These are phyloP conservation scores for Lycorma delicatula DNA, from an alignment of 1,140 invertebrate species.

Conservation along the genomic window DNA sequence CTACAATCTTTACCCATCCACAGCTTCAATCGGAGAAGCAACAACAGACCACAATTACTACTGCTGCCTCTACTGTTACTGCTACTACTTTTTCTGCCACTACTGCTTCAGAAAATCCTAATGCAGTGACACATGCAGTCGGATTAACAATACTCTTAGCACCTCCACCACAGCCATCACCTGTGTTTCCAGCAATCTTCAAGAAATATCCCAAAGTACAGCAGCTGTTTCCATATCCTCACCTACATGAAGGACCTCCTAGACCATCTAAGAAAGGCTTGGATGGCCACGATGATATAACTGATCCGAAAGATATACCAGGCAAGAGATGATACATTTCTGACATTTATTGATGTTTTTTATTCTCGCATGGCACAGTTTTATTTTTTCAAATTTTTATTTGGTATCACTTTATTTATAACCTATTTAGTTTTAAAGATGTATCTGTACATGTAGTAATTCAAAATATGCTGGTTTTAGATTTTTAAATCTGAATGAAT, in stretches of 20 bases:
- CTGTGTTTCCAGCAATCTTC: slow-evolving; percentile 58
- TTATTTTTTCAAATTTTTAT: not conserved
- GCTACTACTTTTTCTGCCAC: too few relatives aligned
- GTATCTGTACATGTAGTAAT: slow-evolving; percentile 4
- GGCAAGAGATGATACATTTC: too few relatives aligned
- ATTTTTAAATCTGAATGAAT: too few relatives aligned
- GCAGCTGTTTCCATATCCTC: slow-evolving; percentile 41
- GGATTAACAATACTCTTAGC: slow-evolving; percentile 27
- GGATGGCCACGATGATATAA: slow-evolving; percentile 15
- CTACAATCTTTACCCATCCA: too few relatives aligned
- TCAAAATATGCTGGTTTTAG: slow-evolving; percentile 4
- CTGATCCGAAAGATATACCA: slow-evolving; percentile 13
- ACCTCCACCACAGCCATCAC: slow-evolving; percentile 22
- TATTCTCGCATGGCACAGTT: slow-evolving; percentile 1
- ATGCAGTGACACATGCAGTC: slow-evolving; percentile 30
- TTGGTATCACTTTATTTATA: not conserved
- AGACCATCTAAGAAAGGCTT: slow-evolving; percentile 26
- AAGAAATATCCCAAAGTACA: slow-evolving; percentile 64
- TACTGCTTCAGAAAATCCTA: slow-evolving; percentile 30
- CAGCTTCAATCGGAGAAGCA: too few relatives aligned
- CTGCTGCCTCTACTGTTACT: too few relatives aligned
- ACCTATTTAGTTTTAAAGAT: not conserved
- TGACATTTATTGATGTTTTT: too few relatives aligned
- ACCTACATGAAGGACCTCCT: slow-evolving; percentile 20
- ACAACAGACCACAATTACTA: too few relatives aligned